Conservation (phyloP, 1,140 invertebrate species). For the Saxidomus purpurata region DNA sequence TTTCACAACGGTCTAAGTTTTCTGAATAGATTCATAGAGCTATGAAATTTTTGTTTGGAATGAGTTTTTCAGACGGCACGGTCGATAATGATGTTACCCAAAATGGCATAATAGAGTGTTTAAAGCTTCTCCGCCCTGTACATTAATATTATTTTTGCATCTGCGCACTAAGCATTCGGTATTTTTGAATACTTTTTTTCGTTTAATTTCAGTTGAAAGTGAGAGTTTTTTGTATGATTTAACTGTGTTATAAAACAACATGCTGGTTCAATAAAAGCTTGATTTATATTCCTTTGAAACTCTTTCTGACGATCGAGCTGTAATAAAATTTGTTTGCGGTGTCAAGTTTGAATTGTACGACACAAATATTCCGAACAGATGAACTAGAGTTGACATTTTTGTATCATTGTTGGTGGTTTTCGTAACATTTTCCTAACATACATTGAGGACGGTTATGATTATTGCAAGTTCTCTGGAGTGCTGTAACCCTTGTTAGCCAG, state of each 20-base stretch:
- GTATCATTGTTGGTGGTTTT: neutral
- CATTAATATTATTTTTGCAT: slow-evolving; percentile 30
- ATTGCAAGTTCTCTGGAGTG: neutral
- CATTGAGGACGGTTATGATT: neutral
- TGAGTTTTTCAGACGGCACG: slow-evolving; percentile 32
- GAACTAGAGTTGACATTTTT: neutral
- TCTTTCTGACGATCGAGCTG: neutral
- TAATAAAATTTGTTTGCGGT: neutral
- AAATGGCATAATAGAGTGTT: slow-evolving; percentile 15
- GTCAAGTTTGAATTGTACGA: neutral
- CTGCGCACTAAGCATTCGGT: neutral
- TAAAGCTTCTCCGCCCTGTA: slow-evolving; percentile 25
- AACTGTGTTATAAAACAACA: neutral
- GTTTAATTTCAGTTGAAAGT: neutral
- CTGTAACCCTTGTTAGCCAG: slow-evolving; percentile 12
- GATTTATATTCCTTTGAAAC: slow-evolving; percentile 3
- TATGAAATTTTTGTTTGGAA: slow-evolving; percentile 69
- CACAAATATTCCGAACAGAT: neutral
- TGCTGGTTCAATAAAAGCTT: neutral
- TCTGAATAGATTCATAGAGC: slow-evolving; percentile 54
- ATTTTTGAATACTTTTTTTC: neutral
- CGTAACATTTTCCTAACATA: neutral
- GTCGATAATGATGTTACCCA: slow-evolving; percentile 48
- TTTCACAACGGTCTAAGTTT: slow-evolving; percentile 55
- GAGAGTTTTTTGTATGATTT: neutral